Conservation (phyloP, 2,113 vertebrate genomes). For the Eptesicus fuscus region DNA sequence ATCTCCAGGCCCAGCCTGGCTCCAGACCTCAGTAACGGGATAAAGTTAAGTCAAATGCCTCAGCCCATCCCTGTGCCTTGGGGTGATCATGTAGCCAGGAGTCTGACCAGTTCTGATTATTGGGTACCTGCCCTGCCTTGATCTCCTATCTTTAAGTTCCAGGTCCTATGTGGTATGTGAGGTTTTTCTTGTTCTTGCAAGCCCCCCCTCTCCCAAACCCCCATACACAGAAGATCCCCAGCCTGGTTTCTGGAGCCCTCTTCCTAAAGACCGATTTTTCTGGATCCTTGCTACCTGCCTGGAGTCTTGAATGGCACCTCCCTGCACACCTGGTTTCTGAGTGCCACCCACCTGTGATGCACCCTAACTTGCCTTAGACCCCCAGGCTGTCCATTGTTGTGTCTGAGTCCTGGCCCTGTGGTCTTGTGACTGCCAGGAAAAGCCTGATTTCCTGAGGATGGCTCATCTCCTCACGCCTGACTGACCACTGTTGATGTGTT, state of each 20-base stretch:
- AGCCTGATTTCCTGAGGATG: background rate
- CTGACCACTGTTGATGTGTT: background rate
- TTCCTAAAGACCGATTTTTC: background rate
- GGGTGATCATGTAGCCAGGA: rapidly evolving
- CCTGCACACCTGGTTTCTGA: background rate
- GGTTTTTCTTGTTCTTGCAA: background rate
- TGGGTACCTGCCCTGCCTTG: background rate
- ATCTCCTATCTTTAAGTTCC: background rate
- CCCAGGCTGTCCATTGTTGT: background rate
- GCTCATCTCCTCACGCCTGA: background rate
- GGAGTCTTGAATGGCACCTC: background rate
- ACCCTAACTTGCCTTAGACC: background rate
- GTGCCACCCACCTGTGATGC: background rate
- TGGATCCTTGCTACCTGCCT: background rate
- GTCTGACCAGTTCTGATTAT: background rate
- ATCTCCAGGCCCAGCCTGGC: no score
- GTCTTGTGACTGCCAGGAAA: background rate
- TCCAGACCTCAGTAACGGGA: background rate
- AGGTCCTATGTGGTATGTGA: background rate
- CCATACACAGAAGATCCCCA: background rate
- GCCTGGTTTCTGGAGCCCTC: background rate
- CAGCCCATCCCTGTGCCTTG: rapidly evolving
- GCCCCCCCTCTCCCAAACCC: rapidly evolving
- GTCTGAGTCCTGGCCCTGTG: background rate
- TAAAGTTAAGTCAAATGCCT: background rate